Conservation (phyloP, 2,113 vertebrate genomes). For the Coptodon bakossiorum region DNA sequence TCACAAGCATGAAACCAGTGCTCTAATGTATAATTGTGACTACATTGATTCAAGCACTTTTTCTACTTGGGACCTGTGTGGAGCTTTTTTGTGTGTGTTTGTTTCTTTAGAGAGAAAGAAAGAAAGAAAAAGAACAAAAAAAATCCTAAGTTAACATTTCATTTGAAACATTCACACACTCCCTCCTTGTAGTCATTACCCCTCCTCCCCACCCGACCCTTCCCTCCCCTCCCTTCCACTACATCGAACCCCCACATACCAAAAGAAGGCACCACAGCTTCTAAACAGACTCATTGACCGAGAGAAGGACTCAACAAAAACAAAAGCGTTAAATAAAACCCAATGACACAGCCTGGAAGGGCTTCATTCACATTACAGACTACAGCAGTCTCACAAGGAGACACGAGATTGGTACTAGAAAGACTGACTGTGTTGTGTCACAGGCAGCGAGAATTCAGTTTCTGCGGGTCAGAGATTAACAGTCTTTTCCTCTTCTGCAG, state of each 20-base stretch:
- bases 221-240: not conserved
- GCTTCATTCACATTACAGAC: conserved; percentile 61
- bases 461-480: conserved; percentile 25
- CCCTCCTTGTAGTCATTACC: conserved; percentile 20
- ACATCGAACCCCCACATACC: conserved; percentile 66
- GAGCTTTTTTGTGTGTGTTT: not conserved
- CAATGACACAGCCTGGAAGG: conserved; percentile 30
- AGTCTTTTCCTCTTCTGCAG: conserved; percentile 31
- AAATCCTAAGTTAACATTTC: conserved; percentile 52
- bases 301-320: conserved; percentile 53
- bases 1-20: conserved; percentile 44
- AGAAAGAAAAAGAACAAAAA: not conserved
- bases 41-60: conserved; percentile 42
- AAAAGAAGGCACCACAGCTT: conserved; percentile 82
- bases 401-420: conserved; percentile 40
- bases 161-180: conserved; percentile 71
- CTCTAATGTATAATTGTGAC: conserved; percentile 2
- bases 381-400: conserved; percentile 48
- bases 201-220: not conserved
- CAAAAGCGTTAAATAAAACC: conserved; percentile 59
- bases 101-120: conserved; percentile 11
- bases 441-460: conserved; percentile 28
- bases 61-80: conserved; percentile 12
- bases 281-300: conserved; percentile 64
- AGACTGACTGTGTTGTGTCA: conserved; percentile 31